Conservation (phyloP, 2,113 vertebrate genomes). For the Aramus guarauna region DNA sequence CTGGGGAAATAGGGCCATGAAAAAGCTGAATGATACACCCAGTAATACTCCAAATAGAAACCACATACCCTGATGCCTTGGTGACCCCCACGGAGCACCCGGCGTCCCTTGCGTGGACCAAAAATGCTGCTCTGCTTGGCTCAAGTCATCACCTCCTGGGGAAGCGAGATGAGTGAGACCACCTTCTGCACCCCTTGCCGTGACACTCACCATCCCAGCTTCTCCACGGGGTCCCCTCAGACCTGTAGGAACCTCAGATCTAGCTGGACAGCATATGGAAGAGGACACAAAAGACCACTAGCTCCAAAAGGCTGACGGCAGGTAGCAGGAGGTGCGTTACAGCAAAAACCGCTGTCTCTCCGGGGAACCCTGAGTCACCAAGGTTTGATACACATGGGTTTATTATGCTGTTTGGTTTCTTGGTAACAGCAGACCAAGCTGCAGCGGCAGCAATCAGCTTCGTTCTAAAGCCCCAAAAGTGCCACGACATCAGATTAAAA, state of each 20-base stretch:
- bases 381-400: background rate
- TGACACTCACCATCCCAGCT: background rate
- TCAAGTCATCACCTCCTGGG: background rate
- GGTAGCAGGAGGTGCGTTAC: background rate
- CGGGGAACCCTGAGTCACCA: background rate
- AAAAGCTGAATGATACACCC: background rate
- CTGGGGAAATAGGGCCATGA: background rate
- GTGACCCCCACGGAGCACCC: background rate
- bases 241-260: background rate
- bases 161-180: background rate
- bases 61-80: background rate
- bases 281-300: background rate
- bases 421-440: slow-evolving; percentile 21
- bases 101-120: rapidly evolving
- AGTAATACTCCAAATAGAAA: background rate
- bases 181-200: background rate
- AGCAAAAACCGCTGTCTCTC: background rate
- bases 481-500: background rate
- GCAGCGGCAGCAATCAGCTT: background rate
- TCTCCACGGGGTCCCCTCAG: rapidly evolving
- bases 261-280: background rate
- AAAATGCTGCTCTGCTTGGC: background rate
- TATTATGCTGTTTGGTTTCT: background rate
- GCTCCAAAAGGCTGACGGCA: background rate
- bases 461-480: background rate